Evolutionary conservation across 2,113 vertebrate genomes (phyloP).

Genomic region (Solea solea): DNA sequence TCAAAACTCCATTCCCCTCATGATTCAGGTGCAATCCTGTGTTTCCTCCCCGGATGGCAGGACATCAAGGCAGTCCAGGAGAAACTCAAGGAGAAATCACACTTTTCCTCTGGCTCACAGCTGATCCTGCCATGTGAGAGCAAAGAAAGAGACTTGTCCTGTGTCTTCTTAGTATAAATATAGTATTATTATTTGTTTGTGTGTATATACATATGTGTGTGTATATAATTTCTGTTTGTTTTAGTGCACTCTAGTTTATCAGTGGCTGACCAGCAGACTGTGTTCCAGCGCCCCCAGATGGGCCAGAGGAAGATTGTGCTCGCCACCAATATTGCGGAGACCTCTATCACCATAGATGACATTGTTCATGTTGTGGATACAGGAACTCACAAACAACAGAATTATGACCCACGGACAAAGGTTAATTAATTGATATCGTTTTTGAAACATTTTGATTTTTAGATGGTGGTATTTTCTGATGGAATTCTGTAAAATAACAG

Average conservation of each 20-base stretch:
- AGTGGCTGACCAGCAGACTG: conserved; percentile 92
- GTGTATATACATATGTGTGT: not conserved
- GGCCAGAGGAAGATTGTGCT: conserved; percentile 92
- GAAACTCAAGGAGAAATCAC: conserved; percentile 82
- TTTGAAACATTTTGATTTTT: not conserved
- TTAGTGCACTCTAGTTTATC: conserved; percentile 96
- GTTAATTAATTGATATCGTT: conserved; percentile 58
- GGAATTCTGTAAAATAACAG: not conserved
- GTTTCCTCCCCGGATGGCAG: conserved; percentile 98
- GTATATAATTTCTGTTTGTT: conserved; percentile 6
- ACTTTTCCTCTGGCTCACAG: conserved; percentile 82
- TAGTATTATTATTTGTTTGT: no score
- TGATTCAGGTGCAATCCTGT: conserved; percentile 90
- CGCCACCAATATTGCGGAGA: conserved; percentile 96
- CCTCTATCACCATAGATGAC: conserved; percentile 95
- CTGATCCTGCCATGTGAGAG: conserved; percentile 91
- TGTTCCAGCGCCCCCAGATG: conserved; percentile 87
- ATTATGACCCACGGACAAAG: conserved; percentile 93
- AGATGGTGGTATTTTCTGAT: not conserved
- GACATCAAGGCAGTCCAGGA: conserved; percentile 93
- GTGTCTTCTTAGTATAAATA: not conserved
- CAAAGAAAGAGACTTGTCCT: not conserved
- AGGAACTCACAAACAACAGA: conserved; percentile 93
- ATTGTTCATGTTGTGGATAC: conserved; percentile 96
- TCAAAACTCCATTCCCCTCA: not conserved